Conservation (phyloP, 1,140 invertebrate species). For the Eueides isabella region DNA sequence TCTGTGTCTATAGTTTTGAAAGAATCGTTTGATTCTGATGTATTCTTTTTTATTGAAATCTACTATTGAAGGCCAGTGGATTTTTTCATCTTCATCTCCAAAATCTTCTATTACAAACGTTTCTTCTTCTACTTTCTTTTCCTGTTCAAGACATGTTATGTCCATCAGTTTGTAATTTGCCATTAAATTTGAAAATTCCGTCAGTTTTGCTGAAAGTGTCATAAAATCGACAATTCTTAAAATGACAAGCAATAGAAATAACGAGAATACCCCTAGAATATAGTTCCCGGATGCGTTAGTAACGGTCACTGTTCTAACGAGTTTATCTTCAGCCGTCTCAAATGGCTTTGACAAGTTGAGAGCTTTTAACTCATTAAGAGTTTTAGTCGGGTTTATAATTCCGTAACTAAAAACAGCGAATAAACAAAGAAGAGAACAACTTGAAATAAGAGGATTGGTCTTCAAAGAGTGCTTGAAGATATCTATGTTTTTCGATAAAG, state of each 20-base stretch:
- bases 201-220: conserved; percentile 60
- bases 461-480: conserved; percentile 31
- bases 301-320: conserved; percentile 46
- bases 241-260: conserved; percentile 54
- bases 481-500: conserved; percentile 50
- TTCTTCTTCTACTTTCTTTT: conserved; percentile 32
- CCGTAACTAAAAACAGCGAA: conserved; percentile 45
- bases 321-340: conserved; percentile 46
- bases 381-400: conserved; percentile 51
- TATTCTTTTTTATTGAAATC: conserved; percentile 51
- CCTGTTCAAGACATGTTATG: conserved; percentile 40
- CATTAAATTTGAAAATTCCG: conserved; percentile 62
- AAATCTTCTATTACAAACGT: conserved; percentile 34
- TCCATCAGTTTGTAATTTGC: conserved; percentile 58
- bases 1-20: conserved; percentile 46
- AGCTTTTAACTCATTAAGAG: conserved; percentile 44
- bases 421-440: conserved; percentile 38
- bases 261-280: conserved; percentile 55
- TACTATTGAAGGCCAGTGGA: conserved; percentile 48
- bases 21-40: conserved; percentile 43
- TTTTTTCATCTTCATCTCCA: conserved; percentile 38
- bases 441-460: conserved; percentile 23
- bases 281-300: conserved; percentile 58
- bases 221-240: conserved; percentile 56
- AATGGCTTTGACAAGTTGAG: conserved; percentile 31